Base-by-base conservation (phyloP, 2,113 vertebrate species). In the Hydropotes inermis region DNA sequence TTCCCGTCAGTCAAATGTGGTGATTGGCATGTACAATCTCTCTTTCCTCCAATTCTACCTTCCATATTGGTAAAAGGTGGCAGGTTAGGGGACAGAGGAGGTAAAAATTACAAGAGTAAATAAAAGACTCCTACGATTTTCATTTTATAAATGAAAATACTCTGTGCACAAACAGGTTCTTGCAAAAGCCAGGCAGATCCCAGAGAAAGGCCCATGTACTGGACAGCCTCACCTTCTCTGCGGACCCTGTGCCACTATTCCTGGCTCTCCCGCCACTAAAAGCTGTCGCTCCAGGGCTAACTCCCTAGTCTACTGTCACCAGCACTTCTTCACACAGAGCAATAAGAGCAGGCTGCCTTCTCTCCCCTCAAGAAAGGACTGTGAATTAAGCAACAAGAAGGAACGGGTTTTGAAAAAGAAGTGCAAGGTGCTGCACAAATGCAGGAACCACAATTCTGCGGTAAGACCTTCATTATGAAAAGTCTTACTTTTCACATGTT, bases 101-200 rank as follows among this genome's bases (percentile, higher is more conserved):
- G 28, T 45, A 91, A 57, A 92, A 92, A 91, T 33, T 52, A 85
- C 9, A 0, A 67, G 82, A 89, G 30, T 82, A 94, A 95, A 74
- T 70, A 91, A 64, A 50, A 96, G 15, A 93, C 86, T 93, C 43
- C 55, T 83, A 7, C 58, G 10, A 79, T 58, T 81, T 87, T 84
- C 47, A 89, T 58, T 89, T 93, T 89, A 86, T 11, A 95, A 91
- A 93, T 60, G 79, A 94, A 95, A 95, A 88, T 87, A 67, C 12
- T 82, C 19, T 67, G 50, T 82, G 8, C 84, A 55, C 30, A 83
- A 88, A 61, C 3, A 85, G 39, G 27, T 89, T 90, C 67, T 91
- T 91, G 67, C 33, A 91, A 87, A 93, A 81, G 36, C 25, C 6
- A 81, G 43, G 50, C 57, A 61, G 11, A 27, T 33, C 91, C 74